These are phyloP conservation scores for Siphamia tubifer DNA, from an alignment of 2,113 vertebrate genomes.

Conservation along the genomic window DNA sequence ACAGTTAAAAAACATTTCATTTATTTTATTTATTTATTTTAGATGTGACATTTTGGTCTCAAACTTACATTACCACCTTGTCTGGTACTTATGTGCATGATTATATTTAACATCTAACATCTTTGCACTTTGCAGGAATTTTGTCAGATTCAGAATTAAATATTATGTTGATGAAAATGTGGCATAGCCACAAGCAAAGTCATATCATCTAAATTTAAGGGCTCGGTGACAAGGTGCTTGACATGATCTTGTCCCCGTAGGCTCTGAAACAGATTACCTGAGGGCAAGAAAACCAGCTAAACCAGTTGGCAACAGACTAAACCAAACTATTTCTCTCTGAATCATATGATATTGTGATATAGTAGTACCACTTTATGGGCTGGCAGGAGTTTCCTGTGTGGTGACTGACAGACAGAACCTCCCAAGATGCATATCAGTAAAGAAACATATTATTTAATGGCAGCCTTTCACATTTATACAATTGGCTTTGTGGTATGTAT, in stretches of 20 bases:
- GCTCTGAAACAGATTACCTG: conserved; percentile 44
- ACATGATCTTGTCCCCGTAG: conserved; percentile 57
- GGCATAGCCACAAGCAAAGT: conserved; percentile 56
- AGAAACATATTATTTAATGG: background rate
- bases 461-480: conserved; percentile 17
- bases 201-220: conserved; percentile 50
- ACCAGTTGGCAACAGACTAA: conserved; percentile 20
- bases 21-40: too few relatives aligned
- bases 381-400: conserved; percentile 19
- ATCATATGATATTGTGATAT: background rate
- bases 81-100: background rate
- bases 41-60: too few relatives aligned
- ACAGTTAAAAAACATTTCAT: too few relatives aligned
- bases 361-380: background rate
- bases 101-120: background rate
- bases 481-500: background rate
- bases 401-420: background rate
- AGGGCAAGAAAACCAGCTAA: conserved; percentile 41
- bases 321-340: conserved; percentile 42
- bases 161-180: conserved; percentile 38
- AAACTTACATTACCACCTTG: background rate
- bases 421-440: background rate
- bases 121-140: background rate
- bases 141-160: conserved; percentile 24
- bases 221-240: conserved; percentile 41